Conservation (phyloP, 2,797 vertebrate species). For the Coluber constrictor region DNA sequence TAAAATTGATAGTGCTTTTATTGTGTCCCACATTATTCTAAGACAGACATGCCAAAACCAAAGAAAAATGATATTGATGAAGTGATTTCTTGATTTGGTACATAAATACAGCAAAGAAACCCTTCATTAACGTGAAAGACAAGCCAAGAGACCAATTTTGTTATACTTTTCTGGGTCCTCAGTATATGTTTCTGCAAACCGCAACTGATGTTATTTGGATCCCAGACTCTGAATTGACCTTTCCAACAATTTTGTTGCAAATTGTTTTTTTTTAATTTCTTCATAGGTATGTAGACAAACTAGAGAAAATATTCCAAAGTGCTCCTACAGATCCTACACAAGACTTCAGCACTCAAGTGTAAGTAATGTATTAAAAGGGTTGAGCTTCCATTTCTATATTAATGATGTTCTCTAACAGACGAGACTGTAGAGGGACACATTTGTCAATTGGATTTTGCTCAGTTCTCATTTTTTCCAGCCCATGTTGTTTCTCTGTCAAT, state of each 20-base stretch:
- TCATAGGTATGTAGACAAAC: conserved; percentile 90
- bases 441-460: background rate
- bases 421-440: background rate
- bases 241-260: background rate
- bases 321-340: conserved; percentile 91
- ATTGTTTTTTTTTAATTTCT: background rate
- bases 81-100: background rate
- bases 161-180: background rate
- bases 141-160: background rate
- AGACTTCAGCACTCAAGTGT: conserved; percentile 99
- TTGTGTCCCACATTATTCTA: background rate
- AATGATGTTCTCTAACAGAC: background rate
- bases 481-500: background rate
- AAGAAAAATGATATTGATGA: background rate
- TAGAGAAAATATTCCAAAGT: conserved; percentile 92
- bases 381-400: background rate
- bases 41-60: background rate
- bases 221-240: background rate
- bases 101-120: background rate
- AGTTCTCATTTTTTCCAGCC: background rate
- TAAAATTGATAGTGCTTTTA: background rate
- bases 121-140: background rate
- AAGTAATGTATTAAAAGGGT: conserved; percentile 57
- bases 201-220: background rate
- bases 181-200: background rate